These are phyloP conservation scores for Pseudopodoces humilis DNA, from an alignment of 2,113 vertebrate genomes.

Conservation along the genomic window DNA sequence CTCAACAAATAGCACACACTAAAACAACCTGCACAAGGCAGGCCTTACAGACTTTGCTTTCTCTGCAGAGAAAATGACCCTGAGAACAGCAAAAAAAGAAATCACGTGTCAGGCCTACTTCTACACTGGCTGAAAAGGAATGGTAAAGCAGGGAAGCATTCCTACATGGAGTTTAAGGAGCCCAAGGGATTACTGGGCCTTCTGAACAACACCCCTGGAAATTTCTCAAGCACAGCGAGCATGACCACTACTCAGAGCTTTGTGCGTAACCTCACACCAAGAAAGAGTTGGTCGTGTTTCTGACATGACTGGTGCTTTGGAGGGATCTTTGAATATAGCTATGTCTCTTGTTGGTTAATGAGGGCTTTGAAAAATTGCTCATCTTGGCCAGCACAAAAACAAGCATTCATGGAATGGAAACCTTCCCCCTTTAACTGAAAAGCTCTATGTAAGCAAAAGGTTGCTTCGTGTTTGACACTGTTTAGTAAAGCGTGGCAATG, in stretches of 20 bases:
- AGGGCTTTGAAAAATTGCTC: slow-evolving; percentile 23
- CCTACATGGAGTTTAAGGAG: neutral
- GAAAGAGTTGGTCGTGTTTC: neutral
- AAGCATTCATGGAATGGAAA: slow-evolving; percentile 19
- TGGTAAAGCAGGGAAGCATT: neutral
- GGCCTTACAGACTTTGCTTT: neutral
- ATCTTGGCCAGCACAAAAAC: slow-evolving; percentile 7
- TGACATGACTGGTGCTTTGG: neutral
- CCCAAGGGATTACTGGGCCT: neutral
- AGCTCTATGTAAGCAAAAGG: slow-evolving; percentile 2
- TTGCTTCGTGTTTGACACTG: neutral
- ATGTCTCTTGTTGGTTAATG: slow-evolving; percentile 2
- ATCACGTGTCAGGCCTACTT: neutral
- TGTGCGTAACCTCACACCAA: neutral
- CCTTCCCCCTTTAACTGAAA: slow-evolving; percentile 2
- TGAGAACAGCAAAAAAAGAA: neutral
- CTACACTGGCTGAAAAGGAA: neutral
- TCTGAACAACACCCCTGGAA: neutral
- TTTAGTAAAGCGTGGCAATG: slow-evolving; percentile 37
- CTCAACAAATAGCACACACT: neutral
- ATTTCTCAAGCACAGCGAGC: neutral
- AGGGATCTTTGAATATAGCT: neutral
- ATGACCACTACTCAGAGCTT: neutral
- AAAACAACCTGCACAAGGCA: neutral
- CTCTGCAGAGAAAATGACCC: neutral